Percentiles rank a stretch among this genome's conserved stretches.
Conservation (phyloP, 1,140 invertebrate species). For the Caenorhabditis briggsae region DNA sequence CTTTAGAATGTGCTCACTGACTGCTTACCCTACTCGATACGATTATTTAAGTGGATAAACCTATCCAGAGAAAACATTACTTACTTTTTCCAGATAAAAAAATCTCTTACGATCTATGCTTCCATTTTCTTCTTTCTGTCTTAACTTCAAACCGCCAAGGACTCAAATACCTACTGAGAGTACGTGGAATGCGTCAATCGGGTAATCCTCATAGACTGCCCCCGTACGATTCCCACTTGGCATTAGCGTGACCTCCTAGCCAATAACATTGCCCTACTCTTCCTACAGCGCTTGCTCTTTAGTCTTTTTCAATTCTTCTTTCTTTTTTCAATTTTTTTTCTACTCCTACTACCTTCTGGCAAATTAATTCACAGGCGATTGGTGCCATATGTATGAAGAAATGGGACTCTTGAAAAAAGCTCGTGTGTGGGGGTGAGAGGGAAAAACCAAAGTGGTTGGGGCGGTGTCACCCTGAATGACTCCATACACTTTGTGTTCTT, state of each 20-base stretch:
- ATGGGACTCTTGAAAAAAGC: slow-evolving; percentile 4
- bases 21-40: too few species aligned
- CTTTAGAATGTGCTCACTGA: too few species aligned
- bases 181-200: neutral
- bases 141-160: too few species aligned
- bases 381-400: slow-evolving; percentile 45
- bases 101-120: too few species aligned
- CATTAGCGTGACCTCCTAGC: slow-evolving; percentile 15
- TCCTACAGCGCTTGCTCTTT: neutral
- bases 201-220: slow-evolving; percentile 1
- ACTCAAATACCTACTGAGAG: too few species aligned
- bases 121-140: too few species aligned
- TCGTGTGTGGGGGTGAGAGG: too few species aligned
- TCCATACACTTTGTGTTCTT: slow-evolving; percentile 49
- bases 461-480: slow-evolving; percentile 27
- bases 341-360: neutral
- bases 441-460: neutral
- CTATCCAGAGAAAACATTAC: too few species aligned
- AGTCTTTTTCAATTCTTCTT: neutral
- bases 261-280: slow-evolving; percentile 4
- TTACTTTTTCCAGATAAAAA: too few species aligned
- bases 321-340: neutral
- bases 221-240: neutral
- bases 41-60: too few species aligned
- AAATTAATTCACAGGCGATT: slow-evolving; percentile 41